A percentile compares a stretch with the other conserved stretches of the same genome.
Conservation (phyloP, 2,888 invertebrate genomes). For the Volucella bombylans region DNA sequence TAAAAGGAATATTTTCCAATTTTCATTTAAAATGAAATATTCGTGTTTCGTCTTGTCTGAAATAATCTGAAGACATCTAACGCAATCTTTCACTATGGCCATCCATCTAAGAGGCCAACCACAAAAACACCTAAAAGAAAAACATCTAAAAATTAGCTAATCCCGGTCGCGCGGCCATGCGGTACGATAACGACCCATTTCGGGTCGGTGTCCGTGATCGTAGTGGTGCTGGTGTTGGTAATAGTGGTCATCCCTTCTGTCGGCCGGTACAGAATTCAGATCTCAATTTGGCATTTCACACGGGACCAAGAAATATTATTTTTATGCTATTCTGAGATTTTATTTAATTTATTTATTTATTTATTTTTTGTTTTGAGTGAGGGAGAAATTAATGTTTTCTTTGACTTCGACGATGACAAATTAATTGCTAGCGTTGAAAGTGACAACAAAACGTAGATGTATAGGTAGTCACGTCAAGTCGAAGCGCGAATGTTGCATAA, state of each 20-base stretch:
- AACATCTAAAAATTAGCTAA: conserved; percentile 36
- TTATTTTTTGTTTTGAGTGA: not conserved
- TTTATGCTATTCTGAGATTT: conserved; percentile 15
- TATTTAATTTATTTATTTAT: not conserved
- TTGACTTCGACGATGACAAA: conserved; percentile 65
- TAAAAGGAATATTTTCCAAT: conserved; percentile 39
- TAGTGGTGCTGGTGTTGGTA: not conserved
- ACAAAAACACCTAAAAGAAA: not conserved
- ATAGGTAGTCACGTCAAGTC: conserved; percentile 11
- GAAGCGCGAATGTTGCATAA: conserved; percentile 17
- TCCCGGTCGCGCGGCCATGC: conserved; percentile 49
- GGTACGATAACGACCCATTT: conserved; percentile 28
- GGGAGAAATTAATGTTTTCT: conserved; percentile 32
- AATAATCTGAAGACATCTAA: conserved; percentile 45
- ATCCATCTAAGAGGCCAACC: conserved; percentile 28
- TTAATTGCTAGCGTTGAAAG: conserved; percentile 55
- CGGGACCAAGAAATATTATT: conserved; percentile 62
- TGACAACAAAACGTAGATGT: conserved; percentile 27
- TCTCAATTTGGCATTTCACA: conserved; percentile 50
- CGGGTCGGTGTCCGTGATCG: not conserved
- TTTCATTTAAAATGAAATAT: conserved; percentile 31
- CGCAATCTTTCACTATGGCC: conserved; percentile 31
- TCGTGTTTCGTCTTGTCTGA: conserved; percentile 55
- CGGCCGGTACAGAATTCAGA: not conserved
- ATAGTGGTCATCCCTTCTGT: not conserved